These are phyloP conservation scores for Ariolimax columbianus DNA, from an alignment of 2,888 invertebrate species.

Conservation along the genomic window DNA sequence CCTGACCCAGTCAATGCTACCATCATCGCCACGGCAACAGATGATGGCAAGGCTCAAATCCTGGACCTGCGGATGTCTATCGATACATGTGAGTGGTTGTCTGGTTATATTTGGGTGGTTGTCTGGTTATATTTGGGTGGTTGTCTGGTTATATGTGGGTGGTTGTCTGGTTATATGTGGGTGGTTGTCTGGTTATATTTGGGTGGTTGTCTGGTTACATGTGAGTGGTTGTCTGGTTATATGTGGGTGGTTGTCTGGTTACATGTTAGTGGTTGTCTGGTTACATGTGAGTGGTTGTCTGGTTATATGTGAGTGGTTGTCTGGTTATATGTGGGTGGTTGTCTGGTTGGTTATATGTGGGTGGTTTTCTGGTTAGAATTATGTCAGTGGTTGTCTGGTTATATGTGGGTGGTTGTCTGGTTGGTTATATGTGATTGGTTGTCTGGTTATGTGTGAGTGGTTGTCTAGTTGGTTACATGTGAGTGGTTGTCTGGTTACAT, in stretches of 20 bases:
- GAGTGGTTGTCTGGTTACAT: conserved; percentile 18
- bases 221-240: too few relatives aligned
- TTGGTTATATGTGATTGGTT: neutral
- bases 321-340: neutral
- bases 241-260: conserved; percentile 29
- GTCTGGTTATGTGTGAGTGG: too few relatives aligned
- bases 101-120: neutral
- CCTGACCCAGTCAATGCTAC: conserved; percentile 90
- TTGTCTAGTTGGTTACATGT: conserved; percentile 80
- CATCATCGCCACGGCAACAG: conserved; percentile 92
- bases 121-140: too few relatives aligned
- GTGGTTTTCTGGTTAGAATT: neutral
- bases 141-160: neutral
- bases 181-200: neutral
- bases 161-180: conserved; percentile 66
- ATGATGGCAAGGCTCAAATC: conserved; percentile 91
- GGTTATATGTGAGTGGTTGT: too few relatives aligned
- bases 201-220: too few relatives aligned
- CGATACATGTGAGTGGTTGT: conserved; percentile 65
- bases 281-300: too few relatives aligned
- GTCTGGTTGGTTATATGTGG: conserved; percentile 69
- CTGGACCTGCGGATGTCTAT: conserved; percentile 88
- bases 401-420: too few relatives aligned
- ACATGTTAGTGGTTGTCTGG: conserved; percentile 64
- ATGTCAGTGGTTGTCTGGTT: too few relatives aligned